phyloP scores from a whole-genome alignment of 2,113 vertebrate species.

The Hymenochirus boettgeri region DNA sequence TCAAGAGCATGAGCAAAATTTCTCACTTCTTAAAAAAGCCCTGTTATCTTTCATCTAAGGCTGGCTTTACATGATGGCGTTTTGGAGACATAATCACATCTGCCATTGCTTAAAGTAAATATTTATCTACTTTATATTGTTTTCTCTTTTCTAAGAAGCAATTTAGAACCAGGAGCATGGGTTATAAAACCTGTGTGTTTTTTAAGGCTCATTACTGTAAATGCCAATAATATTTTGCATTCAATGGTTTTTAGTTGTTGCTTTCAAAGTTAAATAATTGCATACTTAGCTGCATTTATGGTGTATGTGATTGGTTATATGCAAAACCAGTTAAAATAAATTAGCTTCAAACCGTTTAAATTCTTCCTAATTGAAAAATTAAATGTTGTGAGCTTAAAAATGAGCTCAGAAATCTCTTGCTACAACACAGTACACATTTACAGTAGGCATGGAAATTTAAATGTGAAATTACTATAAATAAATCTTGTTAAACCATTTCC shows the following conservation, averaged over 20 bases:
- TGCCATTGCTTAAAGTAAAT: neutral
- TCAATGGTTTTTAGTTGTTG: neutral
- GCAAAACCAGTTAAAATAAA: neutral
- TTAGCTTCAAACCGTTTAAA: neutral
- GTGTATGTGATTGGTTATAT: conserved; percentile 3
- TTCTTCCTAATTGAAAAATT: neutral
- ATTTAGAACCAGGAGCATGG: neutral
- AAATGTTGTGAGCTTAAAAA: neutral
- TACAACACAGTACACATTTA: no score
- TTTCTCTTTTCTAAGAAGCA: neutral
- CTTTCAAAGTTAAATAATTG: neutral
- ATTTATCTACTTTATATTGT: neutral
- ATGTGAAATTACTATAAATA: no score
- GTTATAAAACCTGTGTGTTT: neutral
- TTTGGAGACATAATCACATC: neutral
- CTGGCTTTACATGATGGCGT: no score
- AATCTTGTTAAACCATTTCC: no score
- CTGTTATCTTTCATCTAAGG: no score
- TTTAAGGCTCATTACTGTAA: neutral
- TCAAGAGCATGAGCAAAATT: no score
- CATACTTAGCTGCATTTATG: neutral
- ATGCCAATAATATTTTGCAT: neutral
- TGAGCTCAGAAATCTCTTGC: no score
- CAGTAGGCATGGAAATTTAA: no score
- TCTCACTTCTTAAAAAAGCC: no score